phyloP scores from a whole-genome alignment of 2,113 vertebrate genomes.

The Chrysochloris asiatica region DNA sequence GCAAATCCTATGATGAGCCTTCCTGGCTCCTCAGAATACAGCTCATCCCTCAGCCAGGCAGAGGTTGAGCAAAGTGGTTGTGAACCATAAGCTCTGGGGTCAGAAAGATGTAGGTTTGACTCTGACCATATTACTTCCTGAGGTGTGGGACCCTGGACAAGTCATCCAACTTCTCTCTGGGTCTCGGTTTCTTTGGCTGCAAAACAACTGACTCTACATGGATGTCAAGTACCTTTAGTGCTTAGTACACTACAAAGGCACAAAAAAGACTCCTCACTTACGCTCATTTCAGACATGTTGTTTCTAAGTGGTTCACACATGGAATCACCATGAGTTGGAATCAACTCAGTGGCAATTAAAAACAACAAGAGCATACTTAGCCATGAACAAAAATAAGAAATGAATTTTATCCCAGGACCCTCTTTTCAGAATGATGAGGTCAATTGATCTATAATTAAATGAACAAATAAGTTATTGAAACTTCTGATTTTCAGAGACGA shows the following conservation, averaged over 20 bases:
- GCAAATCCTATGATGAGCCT: neutral
- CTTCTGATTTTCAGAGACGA: constrained; percentile 34
- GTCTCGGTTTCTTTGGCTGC: neutral
- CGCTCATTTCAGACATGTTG: neutral
- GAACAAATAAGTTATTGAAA: neutral
- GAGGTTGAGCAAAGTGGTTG: neutral
- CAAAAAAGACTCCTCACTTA: neutral
- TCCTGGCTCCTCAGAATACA: neutral
- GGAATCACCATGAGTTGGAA: neutral
- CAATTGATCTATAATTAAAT: neutral
- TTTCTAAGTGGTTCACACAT: too few species aligned
- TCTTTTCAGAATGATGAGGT: neutral
- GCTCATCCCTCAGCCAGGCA: neutral
- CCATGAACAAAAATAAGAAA: neutral
- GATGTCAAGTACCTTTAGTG: too few species aligned
- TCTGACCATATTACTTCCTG: neutral
- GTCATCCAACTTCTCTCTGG: neutral
- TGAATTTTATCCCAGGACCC: neutral
- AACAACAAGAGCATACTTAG: neutral
- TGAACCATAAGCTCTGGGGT: neutral
- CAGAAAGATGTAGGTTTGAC: neutral
- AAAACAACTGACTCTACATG: neutral
- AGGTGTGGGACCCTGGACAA: neutral
- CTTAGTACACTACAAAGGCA: neutral
- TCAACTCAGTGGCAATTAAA: neutral